Evolutionary conservation across 2,113 vertebrate species (phyloP).

Genomic region (Neodon shergylaensis): DNA sequence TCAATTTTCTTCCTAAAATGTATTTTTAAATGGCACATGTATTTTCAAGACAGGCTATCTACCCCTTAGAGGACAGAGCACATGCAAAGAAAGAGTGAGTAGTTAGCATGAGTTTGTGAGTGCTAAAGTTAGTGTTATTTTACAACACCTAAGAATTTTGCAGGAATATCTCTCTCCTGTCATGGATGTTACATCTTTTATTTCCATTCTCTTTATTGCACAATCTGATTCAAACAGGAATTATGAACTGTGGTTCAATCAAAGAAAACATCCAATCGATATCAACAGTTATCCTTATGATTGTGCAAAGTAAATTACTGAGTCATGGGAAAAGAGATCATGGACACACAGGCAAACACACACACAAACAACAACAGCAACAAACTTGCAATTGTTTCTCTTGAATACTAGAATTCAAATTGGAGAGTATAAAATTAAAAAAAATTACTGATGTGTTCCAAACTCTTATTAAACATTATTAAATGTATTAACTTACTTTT

Average conservation of each 20-base stretch:
- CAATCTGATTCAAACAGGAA: background rate
- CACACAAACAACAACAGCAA: background rate
- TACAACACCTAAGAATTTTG: background rate
- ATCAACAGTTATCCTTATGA: background rate
- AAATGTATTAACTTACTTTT: background rate
- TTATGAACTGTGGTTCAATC: background rate
- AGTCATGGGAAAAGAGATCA: background rate
- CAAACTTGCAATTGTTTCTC: background rate
- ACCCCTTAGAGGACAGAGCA: background rate
- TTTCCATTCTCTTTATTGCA: background rate
- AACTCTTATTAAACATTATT: background rate
- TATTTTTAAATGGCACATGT: background rate
- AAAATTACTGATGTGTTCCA: background rate
- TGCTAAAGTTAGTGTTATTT: background rate
- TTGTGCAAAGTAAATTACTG: background rate
- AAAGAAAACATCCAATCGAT: background rate
- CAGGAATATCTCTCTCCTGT: background rate
- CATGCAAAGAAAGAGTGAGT: background rate
- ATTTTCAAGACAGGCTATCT: background rate
- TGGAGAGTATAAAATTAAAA: background rate
- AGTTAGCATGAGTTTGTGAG: background rate
- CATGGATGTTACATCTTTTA: background rate
- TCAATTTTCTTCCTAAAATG: background rate
- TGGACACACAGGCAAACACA: background rate
- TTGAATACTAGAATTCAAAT: background rate